Conservation (phyloP, 2,797 vertebrate genomes). For the Pseudomugil tenellus region DNA sequence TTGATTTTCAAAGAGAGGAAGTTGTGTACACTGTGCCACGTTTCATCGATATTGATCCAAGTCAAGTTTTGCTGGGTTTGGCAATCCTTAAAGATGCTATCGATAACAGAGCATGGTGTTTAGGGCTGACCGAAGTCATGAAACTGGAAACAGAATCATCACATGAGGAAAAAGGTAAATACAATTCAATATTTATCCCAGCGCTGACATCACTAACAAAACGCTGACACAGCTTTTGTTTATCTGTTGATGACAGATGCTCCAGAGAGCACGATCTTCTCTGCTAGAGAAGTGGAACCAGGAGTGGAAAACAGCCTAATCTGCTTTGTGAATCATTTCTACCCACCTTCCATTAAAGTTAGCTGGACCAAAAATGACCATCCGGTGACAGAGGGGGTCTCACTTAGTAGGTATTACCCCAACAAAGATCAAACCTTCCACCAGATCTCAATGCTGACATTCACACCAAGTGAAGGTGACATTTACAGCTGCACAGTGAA, state of each 20-base stretch:
- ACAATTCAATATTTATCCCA: not conserved
- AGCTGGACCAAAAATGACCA: constrained; percentile 68
- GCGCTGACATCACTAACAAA: not conserved
- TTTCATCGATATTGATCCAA: not conserved
- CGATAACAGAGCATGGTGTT: not conserved
- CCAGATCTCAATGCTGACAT: constrained; percentile 75
- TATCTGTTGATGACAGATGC: constrained; percentile 39
- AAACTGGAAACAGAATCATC: not conserved
- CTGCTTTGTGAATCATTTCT: constrained; percentile 80
- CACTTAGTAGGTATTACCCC: not conserved
- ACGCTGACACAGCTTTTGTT: not conserved
- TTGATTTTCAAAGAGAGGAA: not conserved
- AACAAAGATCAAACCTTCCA: constrained; percentile 65
- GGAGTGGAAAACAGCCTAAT: constrained; percentile 78
- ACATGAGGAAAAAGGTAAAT: constrained; percentile 14
- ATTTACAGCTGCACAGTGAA: constrained; percentile 78
- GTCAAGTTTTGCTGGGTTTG: constrained; percentile 5
- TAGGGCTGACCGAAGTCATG: not conserved
- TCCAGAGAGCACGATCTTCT: constrained; percentile 58
- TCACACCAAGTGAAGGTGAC: constrained; percentile 75
- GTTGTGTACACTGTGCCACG: constrained; percentile 10
- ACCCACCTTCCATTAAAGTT: constrained; percentile 74
- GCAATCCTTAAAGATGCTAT: not conserved
- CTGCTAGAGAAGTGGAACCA: constrained; percentile 54
- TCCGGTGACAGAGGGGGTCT: constrained; percentile 28